These are phyloP conservation scores for Euura lappo DNA, from an alignment of 1,140 invertebrate species.

Conservation along the genomic window DNA sequence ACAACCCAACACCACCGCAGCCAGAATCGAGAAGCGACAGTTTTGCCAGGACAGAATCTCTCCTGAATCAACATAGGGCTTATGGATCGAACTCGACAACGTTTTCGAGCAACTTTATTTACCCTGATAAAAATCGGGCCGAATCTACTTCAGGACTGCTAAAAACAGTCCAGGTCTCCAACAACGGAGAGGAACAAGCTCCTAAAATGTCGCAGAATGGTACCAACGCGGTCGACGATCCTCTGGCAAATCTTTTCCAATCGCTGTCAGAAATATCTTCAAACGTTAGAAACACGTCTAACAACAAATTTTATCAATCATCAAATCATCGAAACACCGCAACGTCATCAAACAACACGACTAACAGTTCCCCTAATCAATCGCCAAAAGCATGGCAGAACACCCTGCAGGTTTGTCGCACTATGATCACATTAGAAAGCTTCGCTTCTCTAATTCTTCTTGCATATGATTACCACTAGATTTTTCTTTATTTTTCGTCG, in stretches of 20 bases:
- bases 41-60: conserved; percentile 43
- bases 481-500: conserved; percentile 21
- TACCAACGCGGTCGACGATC: conserved; percentile 42
- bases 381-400: conserved; percentile 58
- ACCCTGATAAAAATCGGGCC: conserved; percentile 18
- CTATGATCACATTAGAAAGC: conserved; percentile 37
- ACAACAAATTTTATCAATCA: conserved; percentile 44
- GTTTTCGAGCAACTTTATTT: conserved; percentile 13
- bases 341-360: conserved; percentile 30
- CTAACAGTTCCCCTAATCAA: conserved; percentile 55
- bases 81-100: conserved; percentile 4
- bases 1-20: conserved; percentile 39
- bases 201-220: no score
- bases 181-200: no score
- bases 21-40: conserved; percentile 53
- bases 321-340: conserved; percentile 27
- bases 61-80: conserved; percentile 40
- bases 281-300: conserved; percentile 39
- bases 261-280: conserved; percentile 53
- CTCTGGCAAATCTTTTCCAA: conserved; percentile 57
- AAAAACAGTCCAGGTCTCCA: conserved; percentile 48
- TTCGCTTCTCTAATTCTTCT: neutral
- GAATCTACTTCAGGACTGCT: conserved; percentile 47
- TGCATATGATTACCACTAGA: conserved; percentile 32
- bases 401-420: conserved; percentile 52